Base-by-base conservation (phyloP, 1,140 invertebrate genomes). In the Oscheius sp. region DNA sequence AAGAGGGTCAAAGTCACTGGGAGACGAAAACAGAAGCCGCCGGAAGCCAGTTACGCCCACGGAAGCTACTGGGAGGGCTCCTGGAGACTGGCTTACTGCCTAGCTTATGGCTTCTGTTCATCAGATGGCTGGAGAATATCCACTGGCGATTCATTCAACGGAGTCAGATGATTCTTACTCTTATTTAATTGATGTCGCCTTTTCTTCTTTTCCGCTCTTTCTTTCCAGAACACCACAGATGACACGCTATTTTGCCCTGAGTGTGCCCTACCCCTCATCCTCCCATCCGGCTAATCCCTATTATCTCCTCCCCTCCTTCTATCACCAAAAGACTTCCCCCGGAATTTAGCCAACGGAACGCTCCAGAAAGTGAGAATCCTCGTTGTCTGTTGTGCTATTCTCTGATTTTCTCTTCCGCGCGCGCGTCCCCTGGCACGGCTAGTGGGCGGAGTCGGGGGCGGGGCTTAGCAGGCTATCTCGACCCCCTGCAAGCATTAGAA, bases 351-450 rank as follows among this genome's bases (percentile, higher is more conserved):
- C n/a, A n/a, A n/a, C n/a, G n/a, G n/a, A n/a, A n/a, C n/a, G n/a
- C n/a, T n/a, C n/a, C n/a, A n/a, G n/a, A n/a, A n/a, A n/a, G n/a
- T n/a, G n/a, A n/a, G n/a, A n/a, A n/a, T n/a, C n/a, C n/a, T n/a
- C n/a, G n/a, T n/a, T n/a, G n/a, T 42, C 38, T 7, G 38, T n/a
- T 42, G 38, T 42, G 7, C 7, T 42, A 42, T 42, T 42, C 38
- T 42, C 38, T 42, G 7, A 7, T 42, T 42, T n/a, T 42, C 38
- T 55, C 49, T n/a, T n/a, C n/a, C n/a, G n/a, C n/a, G n/a, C n/a
- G n/a, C n/a, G n/a, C n/a, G 23, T 55, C 49, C 49, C 49, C 49
- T 55, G 49, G 49, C 49, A 55, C 49, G 49, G 49, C 49, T 55
- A 55, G 49, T 55, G 49, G 49, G 49, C 49, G 49, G 49, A 13